These are phyloP conservation scores for Abscondita cerata DNA, from an alignment of 2,888 invertebrate species.

Conservation along the genomic window DNA sequence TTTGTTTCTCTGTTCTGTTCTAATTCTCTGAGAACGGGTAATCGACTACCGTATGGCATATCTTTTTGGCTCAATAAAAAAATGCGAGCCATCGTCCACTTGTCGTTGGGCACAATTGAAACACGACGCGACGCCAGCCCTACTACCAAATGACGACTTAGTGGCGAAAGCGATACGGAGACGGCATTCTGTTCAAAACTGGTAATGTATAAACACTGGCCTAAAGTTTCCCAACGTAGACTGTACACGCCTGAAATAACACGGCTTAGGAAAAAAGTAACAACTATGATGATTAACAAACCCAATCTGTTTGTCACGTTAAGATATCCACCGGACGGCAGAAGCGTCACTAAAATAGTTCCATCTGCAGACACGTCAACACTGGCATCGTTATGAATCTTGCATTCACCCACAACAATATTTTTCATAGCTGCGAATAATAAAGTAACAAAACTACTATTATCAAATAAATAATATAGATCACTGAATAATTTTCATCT, in stretches of 20 bases:
- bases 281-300: too few species aligned
- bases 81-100: constrained; percentile 60
- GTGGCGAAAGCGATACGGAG: constrained; percentile 85
- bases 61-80: constrained; percentile 57
- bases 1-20: constrained; percentile 70
- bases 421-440: constrained; percentile 76
- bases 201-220: constrained; percentile 80
- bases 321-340: constrained; percentile 73
- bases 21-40: constrained; percentile 69
- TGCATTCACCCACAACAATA: constrained; percentile 79
- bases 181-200: constrained; percentile 81
- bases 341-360: constrained; percentile 74
- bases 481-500: too few species aligned
- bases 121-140: constrained; percentile 75
- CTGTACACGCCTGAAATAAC: constrained; percentile 74
- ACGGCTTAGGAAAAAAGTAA: too few species aligned
- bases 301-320: constrained; percentile 76
- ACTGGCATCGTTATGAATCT: constrained; percentile 87
- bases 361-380: constrained; percentile 85
- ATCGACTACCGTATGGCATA: constrained; percentile 45
- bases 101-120: constrained; percentile 64
- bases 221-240: constrained; percentile 74
- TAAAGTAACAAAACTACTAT: too few species aligned
- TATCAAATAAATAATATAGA: too few species aligned
- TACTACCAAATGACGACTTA: constrained; percentile 78